Evolutionary conservation across 2,113 vertebrate genomes (phyloP), one percentile per base, ranked within the genome.

Genomic region (Sorex fumeus): DNA sequence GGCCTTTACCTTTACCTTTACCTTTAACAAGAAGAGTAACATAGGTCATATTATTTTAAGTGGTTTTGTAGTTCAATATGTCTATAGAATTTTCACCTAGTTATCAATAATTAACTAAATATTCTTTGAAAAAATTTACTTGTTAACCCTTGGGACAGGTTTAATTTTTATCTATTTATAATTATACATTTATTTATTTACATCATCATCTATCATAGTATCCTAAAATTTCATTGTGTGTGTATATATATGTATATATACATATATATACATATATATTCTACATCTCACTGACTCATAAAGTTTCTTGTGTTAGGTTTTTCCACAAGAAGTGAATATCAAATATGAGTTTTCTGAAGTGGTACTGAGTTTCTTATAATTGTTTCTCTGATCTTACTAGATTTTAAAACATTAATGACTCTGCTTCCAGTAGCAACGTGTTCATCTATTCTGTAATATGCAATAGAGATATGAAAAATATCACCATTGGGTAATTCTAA

Each of bases 151-250:
- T n/a, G n/a, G n/a, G n/a, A n/a, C n/a, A n/a, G n/a, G n/a, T n/a
- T n/a, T 83, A 87, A 36, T n/a, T 4, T 78, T 2, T 81, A 34
- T 21, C 40, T 40, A 40, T 15, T 74, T 91, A 64, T 2, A 36
- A 70, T 74, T 53, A 92, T 77, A 78, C 8, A 85, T 12, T 83
- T 11, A 85, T 12, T 83, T 71, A 15, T 50, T 89, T 28, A 15
- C 76, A 11, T 6, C 8, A 28, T 70, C 91, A 8, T 71, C 1
- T 28, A 16, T 32, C 10, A 79, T 84, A 4, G 23, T 30, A 60
- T 21, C 21, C 21, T 21, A 60, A 60, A 21, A 18, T 60, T 60
- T 21, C 57, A 18, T 60, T 60, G 12, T 60, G 21, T 60, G 21
- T 50, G 10, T 50, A 50, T 50, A 50, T 6, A 10, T 50, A 50